These are phyloP conservation scores for Bucorvus abyssinicus DNA, from an alignment of 2,797 vertebrate species.

Conservation along the genomic window DNA sequence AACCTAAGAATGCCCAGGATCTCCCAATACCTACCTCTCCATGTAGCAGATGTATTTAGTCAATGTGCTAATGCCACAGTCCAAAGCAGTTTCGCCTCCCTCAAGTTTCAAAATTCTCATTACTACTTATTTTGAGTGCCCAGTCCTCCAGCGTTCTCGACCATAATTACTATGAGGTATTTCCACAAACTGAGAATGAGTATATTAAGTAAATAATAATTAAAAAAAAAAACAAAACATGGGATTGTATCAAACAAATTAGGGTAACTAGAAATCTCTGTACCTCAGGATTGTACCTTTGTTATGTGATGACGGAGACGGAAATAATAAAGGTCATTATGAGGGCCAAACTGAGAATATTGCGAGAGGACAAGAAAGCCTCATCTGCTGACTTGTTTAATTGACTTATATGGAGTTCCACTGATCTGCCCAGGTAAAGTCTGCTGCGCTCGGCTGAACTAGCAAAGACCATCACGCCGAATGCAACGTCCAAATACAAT, in stretches of 20 bases:
- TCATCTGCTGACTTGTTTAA: not conserved
- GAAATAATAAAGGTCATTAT: not conserved
- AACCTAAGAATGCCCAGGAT: not conserved
- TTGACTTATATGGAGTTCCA: not conserved
- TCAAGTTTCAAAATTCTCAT: not conserved
- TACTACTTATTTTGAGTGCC: not conserved
- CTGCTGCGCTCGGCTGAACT: not conserved
- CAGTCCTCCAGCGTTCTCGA: not conserved
- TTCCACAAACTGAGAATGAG: not conserved
- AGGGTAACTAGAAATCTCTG: not conserved
- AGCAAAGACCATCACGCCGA: not conserved
- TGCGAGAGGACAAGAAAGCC: not conserved
- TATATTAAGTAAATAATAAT: not conserved
- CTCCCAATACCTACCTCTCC: not conserved
- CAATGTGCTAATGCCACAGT: not conserved
- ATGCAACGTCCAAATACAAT: not conserved
- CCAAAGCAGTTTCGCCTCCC: not conserved
- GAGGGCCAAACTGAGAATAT: not conserved
- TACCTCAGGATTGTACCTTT: not conserved
- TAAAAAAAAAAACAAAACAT: not conserved
- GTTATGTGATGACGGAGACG: not conserved
- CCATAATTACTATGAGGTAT: not conserved
- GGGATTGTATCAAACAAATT: not conserved
- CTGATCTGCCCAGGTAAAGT: not conserved
- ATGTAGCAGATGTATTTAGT: not conserved